Conservation (phyloP, 2,888 invertebrate species). For the Drosophila cognata region DNA sequence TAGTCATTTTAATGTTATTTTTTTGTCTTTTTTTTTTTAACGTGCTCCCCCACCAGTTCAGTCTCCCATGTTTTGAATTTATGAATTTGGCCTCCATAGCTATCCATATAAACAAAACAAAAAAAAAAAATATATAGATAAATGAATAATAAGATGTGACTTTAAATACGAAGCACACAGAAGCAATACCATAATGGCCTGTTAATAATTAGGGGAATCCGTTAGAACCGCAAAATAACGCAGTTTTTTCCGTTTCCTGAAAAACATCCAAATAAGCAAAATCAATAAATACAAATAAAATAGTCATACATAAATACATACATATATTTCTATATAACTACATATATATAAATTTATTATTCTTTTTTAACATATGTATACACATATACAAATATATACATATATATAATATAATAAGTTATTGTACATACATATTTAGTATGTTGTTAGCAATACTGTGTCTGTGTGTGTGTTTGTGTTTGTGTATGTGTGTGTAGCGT, state of each 20-base stretch:
- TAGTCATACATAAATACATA: constrained; percentile 20
- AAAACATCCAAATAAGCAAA: constrained; percentile 37
- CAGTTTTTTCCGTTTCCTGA: constrained; percentile 41
- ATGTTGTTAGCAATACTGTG: neutral
- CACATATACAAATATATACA: constrained; percentile 1
- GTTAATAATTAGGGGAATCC: constrained; percentile 57
- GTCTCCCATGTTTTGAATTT: neutral
- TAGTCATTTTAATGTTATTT: neutral
- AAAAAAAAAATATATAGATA: constrained; percentile 26
- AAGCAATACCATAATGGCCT: constrained; percentile 72
- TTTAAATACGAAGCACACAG: constrained; percentile 50
- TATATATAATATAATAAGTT: constrained; percentile 10
- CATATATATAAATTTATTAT: constrained; percentile 8
- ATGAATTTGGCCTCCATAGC: constrained; percentile 40
- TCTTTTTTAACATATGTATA: neutral
- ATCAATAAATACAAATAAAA: constrained; percentile 16
- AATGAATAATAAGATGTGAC: constrained; percentile 32
- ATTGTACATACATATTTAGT: constrained; percentile 14
- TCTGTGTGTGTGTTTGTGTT: constrained; percentile 3
- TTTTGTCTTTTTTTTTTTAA: neutral
- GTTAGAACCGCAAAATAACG: constrained; percentile 38
- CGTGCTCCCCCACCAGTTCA: neutral
- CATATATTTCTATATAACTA: constrained; percentile 4
- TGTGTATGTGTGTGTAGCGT: constrained; percentile 6
- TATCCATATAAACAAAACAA: constrained; percentile 14